These are phyloP conservation scores for Elysia chlorotica DNA, from an alignment of 1,140 invertebrate species.

Conservation along the genomic window DNA sequence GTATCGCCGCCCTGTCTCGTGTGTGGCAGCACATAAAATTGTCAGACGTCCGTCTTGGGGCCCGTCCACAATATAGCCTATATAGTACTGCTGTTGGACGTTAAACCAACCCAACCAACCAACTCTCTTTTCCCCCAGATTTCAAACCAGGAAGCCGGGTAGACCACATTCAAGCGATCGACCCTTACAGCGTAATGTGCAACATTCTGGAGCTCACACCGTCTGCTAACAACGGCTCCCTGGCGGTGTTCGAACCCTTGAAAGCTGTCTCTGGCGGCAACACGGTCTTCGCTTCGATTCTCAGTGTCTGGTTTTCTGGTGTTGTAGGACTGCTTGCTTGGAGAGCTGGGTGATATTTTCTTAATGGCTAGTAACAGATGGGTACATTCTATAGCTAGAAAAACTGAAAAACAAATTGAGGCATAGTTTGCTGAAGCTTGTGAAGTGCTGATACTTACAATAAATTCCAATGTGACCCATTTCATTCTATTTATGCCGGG, in stretches of 20 bases:
- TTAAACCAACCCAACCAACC: neutral
- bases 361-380: too few relatives aligned
- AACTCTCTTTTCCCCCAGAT: neutral
- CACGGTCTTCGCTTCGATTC: conserved; percentile 56
- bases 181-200: conserved; percentile 13
- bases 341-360: too few relatives aligned
- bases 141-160: neutral
- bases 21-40: neutral
- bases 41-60: neutral
- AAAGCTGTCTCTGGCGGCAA: neutral
- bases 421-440: too few relatives aligned
- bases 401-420: too few relatives aligned
- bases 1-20: too few relatives aligned
- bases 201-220: neutral
- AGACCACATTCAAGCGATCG: neutral
- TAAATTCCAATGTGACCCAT: too few relatives aligned
- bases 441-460: too few relatives aligned
- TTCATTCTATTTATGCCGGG: too few relatives aligned
- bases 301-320: too few relatives aligned
- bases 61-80: neutral
- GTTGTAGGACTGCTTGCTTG: too few relatives aligned
- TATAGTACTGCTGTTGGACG: neutral
- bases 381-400: too few relatives aligned
- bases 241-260: neutral
- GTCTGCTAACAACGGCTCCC: conserved; percentile 3